phyloP scores from a whole-genome alignment of 2,888 invertebrate species.

The Leptothorax acervorum region DNA sequence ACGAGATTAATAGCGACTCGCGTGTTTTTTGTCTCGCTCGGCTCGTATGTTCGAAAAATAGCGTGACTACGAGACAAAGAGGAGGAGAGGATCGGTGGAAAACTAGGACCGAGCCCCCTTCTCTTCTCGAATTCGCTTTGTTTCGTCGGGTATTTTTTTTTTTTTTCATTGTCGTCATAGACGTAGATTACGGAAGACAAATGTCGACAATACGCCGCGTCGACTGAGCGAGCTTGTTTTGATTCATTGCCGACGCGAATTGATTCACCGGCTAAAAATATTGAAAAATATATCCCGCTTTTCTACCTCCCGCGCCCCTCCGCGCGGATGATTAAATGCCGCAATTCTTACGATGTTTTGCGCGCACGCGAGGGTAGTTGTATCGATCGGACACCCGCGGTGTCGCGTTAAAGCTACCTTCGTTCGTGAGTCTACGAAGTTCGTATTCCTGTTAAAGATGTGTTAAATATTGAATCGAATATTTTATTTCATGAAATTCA shows the following conservation, averaged over 20 bases:
- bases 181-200: conserved; percentile 55
- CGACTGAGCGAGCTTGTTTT: conserved; percentile 7
- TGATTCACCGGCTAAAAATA: conserved; percentile 54
- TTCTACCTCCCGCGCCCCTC: not conserved
- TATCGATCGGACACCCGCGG: conserved; percentile 41
- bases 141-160: not conserved
- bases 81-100: not conserved
- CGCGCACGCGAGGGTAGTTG: conserved; percentile 46
- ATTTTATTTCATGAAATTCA: conserved; percentile 4
- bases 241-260: conserved; percentile 58
- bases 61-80: conserved; percentile 16
- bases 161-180: conserved; percentile 15
- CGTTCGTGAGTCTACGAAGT: not conserved
- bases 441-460: not conserved
- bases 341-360: conserved; percentile 48
- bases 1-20: conserved; percentile 63
- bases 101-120: not conserved
- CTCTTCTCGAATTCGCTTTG: conserved; percentile 24
- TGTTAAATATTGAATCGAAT: not conserved
- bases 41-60: conserved; percentile 57
- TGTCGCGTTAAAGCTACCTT: conserved; percentile 13
- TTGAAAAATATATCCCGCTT: not conserved
- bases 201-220: conserved; percentile 50
- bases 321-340: conserved; percentile 38
- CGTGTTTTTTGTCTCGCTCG: conserved; percentile 54